Base-by-base conservation (phyloP, 1,140 invertebrate species). In the Caerostris darwini region DNA sequence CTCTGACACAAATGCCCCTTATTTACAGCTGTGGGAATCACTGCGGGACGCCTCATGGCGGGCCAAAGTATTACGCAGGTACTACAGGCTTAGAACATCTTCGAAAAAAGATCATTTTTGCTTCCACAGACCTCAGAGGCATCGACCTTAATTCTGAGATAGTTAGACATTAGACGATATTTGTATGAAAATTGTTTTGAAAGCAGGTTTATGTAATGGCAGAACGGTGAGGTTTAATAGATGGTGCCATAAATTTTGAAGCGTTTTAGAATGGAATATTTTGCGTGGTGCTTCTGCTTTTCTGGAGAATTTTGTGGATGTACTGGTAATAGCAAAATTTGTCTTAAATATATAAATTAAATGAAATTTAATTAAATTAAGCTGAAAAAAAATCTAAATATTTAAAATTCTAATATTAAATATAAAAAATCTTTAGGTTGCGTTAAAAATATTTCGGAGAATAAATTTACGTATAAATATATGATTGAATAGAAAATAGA, bases 121-220 rank as follows among this genome's bases (percentile, higher is more conserved):
- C n/a, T 67, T 67, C 61, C 14, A 17, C n/a, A 50, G 71, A 77
- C 10, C 19, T n/a, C 54, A n/a, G 6, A 5, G 8, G 53, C 54
- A 57, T n/a, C 54, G 82, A 56, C 54, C 53, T 83, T 57, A 61
- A 14, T 0, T 4, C 54, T 58, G 82, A 56, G 54, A n/a, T 83
- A 81, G 14, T 7, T 8, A 19, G 83, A 96, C 96, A 61, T 86
- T 77, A 50, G 54, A 56, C 19, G 86, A 53, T 77, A 77, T 77
- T 77, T 77, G 71, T 77, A 77, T 77, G 71, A 77, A 50, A 77
- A 77, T 10, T 77, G 8, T 53, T 77, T 50, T 10, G 12, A 10
- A 50, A 53, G 14, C 4, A 77, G 19, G 2, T 8, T 34, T 34
- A 34, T 34, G 34, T 34, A 34, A 34, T 34, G 34, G 34, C 34